A percentile compares a stretch with the other conserved stretches of the same genome.
phyloP scores from a whole-genome alignment of 2,888 invertebrate species.

The Drosophila rubida region DNA sequence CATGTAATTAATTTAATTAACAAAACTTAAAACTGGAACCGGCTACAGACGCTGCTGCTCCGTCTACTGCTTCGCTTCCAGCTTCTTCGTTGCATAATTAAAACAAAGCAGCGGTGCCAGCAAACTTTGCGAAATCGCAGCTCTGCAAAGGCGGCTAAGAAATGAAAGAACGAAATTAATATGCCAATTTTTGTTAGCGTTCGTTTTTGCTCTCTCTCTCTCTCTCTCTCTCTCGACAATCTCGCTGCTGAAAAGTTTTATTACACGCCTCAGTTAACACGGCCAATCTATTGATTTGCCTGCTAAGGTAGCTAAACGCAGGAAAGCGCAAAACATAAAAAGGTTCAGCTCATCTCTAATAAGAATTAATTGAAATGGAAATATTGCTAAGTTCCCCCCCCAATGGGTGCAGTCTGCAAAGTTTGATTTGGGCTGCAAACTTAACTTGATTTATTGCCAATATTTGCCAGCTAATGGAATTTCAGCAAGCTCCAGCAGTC shows the following conservation, averaged over 20 bases:
- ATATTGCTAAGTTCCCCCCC: slow-evolving; percentile 44
- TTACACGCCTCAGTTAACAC: slow-evolving; percentile 65
- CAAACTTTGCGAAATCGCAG: slow-evolving; percentile 56
- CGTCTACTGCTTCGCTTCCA: slow-evolving; percentile 1
- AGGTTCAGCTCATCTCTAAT: slow-evolving; percentile 46
- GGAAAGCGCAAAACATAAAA: slow-evolving; percentile 26
- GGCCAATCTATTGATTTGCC: slow-evolving; percentile 58
- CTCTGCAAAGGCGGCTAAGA: slow-evolving; percentile 19
- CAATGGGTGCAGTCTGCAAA: slow-evolving; percentile 48
- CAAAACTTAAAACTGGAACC: slow-evolving; percentile 60
- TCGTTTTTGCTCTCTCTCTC: slow-evolving; percentile 8
- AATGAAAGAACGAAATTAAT: slow-evolving; percentile 48
- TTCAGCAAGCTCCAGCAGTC: neutral
- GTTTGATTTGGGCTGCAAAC: slow-evolving; percentile 34
- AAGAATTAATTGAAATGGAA: slow-evolving; percentile 66
- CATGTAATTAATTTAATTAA: slow-evolving; percentile 68
- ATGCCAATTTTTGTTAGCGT: slow-evolving; percentile 60
- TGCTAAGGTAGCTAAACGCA: slow-evolving; percentile 15
- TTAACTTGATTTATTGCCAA: slow-evolving; percentile 27
- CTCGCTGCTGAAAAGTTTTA: slow-evolving; percentile 38
- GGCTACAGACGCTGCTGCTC: slow-evolving; percentile 34
- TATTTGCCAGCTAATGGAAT: slow-evolving; percentile 23
- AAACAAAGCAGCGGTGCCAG: slow-evolving; percentile 59
- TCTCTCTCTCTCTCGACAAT: slow-evolving; percentile 7
- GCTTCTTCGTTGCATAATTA: slow-evolving; percentile 60